Base-by-base conservation (phyloP, 1,140 invertebrate species). In the Anastatus disparis region DNA sequence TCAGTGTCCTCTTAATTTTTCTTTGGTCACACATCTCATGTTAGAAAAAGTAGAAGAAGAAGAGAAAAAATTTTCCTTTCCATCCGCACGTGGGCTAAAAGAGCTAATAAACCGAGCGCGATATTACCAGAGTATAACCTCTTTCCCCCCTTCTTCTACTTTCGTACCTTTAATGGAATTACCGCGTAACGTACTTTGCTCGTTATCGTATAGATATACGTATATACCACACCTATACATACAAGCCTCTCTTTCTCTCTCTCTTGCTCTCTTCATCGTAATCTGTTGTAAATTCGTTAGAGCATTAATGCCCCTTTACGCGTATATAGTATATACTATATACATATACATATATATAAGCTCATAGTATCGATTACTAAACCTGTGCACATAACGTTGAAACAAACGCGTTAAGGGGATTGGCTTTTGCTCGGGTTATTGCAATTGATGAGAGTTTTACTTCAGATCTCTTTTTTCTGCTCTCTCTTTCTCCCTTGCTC, bases 81-180 rank as follows among this genome's bases (percentile, higher is more conserved):
- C 20, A 10, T 20, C 27, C n/a, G n/a, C n/a, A n/a, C n/a, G n/a
- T n/a, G n/a, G n/a, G 22, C 48, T 22, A 9, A 42, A 56, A 44
- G 26, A 52, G 68, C 62, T 64, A 72, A 71, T 72, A 71, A 67
- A 71, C 35, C 40, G 46, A 44, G 29, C 40, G 61, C 38, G 59
- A 72, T 70, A 73, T 75, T 70, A 72, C 66, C n/a, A n/a, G n/a
- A 71, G 50, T 69, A 24, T 31, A 31, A 6, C 52, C 27, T 46
- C 71, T n/a, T n/a, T 31, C 40, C 15, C 52, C 27, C 52, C 71
- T n/a, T n/a, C n/a, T n/a, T n/a, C n/a, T n/a, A n/a, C n/a, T n/a
- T n/a, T n/a, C n/a, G n/a, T n/a, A n/a, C n/a, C n/a, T n/a, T n/a
- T 76, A 76, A 77, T 74, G 71, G 48, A 73, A 78, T 75, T 74